These are phyloP conservation scores for Mayetiola destructor DNA, from an alignment of 2,888 invertebrate genomes.

Conservation along the genomic window DNA sequence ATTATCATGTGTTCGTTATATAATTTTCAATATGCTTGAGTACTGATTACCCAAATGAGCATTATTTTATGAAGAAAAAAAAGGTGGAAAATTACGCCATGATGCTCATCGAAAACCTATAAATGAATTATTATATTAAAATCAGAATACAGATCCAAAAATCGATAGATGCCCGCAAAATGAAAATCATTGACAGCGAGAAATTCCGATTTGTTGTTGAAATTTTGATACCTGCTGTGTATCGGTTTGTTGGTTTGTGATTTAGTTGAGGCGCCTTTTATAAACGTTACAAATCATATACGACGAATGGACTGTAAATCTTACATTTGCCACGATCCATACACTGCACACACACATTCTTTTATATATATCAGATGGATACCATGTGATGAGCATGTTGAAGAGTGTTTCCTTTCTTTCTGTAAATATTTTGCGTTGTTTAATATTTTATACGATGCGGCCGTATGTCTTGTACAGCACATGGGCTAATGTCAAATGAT, in stretches of 20 bases:
- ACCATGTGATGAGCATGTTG: constrained; percentile 8
- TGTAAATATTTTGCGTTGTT: not conserved
- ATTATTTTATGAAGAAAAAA: no score
- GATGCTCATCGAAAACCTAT: no score
- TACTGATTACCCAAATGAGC: no score
- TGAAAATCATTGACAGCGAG: no score
- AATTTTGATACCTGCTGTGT: constrained; percentile 50
- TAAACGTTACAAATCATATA: constrained; percentile 7
- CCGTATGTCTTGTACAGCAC: not conserved
- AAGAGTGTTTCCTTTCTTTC: not conserved
- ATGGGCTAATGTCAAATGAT: not conserved
- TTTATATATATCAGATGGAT: not conserved
- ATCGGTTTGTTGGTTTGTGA: not conserved
- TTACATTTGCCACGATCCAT: not conserved
- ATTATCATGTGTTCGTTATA: no score
- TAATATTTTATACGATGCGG: not conserved
- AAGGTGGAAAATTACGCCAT: no score
- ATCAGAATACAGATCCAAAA: no score
- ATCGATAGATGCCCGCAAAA: no score
- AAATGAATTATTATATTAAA: no score
- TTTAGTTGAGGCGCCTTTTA: constrained; percentile 11
- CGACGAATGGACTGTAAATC: no score
- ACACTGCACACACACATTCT: not conserved
- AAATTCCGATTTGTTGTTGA: constrained; percentile 58
- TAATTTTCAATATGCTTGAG: no score